phyloP scores from a whole-genome alignment of 1,140 invertebrate species.

The Hycleus phaleratus region DNA sequence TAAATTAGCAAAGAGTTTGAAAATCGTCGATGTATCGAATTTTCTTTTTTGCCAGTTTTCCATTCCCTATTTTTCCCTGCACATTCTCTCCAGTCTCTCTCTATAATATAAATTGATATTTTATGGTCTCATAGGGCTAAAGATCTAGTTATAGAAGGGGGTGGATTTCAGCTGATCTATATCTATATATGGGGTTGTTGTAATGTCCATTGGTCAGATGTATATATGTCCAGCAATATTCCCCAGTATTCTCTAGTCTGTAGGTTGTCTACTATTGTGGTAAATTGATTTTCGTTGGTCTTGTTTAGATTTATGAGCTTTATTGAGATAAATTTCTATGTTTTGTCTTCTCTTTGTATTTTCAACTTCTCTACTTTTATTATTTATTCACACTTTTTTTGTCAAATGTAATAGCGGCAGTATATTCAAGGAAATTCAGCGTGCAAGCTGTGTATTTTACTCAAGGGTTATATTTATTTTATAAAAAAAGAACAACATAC shows the following conservation, averaged over 20 bases:
- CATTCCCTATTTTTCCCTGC: neutral
- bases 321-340: slow-evolving; percentile 30
- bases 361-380: slow-evolving; percentile 6
- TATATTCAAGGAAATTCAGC: no score
- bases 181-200: neutral
- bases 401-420: no score
- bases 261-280: neutral
- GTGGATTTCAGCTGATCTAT: slow-evolving; percentile 25
- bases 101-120: slow-evolving; percentile 32
- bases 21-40: no score
- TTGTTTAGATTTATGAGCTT: slow-evolving; percentile 28
- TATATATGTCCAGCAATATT: slow-evolving; percentile 21
- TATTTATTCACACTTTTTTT: slow-evolving; percentile 7
- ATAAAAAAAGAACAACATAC: slow-evolving; percentile 1
- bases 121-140: slow-evolving; percentile 25
- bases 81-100: slow-evolving; percentile 1
- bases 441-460: neutral
- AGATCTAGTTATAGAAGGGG: slow-evolving; percentile 24
- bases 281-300: slow-evolving; percentile 28
- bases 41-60: no score
- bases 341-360: no score
- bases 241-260: no score
- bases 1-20: no score
- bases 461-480: slow-evolving; percentile 27
- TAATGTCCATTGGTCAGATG: slow-evolving; percentile 17